These are phyloP conservation scores for Torymus auratus DNA, from an alignment of 2,888 invertebrate genomes.

Conservation along the genomic window DNA sequence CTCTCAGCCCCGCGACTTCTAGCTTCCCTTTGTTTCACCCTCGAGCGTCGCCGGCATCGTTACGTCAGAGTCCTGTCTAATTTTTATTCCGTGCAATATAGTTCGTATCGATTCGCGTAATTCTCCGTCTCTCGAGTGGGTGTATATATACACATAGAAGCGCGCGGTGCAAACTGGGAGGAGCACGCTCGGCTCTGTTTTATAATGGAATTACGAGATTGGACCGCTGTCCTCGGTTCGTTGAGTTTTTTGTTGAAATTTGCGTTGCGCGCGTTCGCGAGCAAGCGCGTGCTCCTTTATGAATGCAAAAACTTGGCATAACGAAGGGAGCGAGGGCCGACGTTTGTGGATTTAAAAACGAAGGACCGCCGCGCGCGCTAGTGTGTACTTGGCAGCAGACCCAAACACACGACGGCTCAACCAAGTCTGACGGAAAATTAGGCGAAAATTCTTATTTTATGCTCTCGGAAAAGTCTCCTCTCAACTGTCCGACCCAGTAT, in stretches of 20 bases:
- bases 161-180: not conserved
- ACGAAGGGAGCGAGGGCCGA: slow-evolving; percentile 49
- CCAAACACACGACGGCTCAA: slow-evolving; percentile 19
- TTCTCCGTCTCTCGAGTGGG: not conserved
- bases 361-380: not conserved
- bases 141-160: not conserved
- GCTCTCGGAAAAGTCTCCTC: not conserved
- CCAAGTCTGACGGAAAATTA: slow-evolving; percentile 49
- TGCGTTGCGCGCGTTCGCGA: slow-evolving; percentile 1
- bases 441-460: slow-evolving; percentile 43
- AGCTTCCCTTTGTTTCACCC: slow-evolving; percentile 52
- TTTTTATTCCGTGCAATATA: slow-evolving; percentile 56
- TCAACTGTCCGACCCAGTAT: not conserved
- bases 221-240: slow-evolving; percentile 50
- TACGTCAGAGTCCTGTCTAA: slow-evolving; percentile 37
- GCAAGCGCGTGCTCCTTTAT: slow-evolving; percentile 43
- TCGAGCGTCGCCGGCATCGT: slow-evolving; percentile 35
- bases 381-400: not conserved
- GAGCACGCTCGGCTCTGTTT: slow-evolving; percentile 16
- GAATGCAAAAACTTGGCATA: slow-evolving; percentile 57
- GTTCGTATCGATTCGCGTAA: slow-evolving; percentile 51
- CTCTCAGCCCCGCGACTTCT: slow-evolving; percentile 27
- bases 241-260: slow-evolving; percentile 57
- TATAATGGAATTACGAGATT: slow-evolving; percentile 58
- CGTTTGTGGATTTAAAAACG: slow-evolving; percentile 56